Evolutionary conservation across 1,140 invertebrate genomes (phyloP), one percentile per base, ranked within the genome.

Genomic region (Bemisia tabaci): DNA sequence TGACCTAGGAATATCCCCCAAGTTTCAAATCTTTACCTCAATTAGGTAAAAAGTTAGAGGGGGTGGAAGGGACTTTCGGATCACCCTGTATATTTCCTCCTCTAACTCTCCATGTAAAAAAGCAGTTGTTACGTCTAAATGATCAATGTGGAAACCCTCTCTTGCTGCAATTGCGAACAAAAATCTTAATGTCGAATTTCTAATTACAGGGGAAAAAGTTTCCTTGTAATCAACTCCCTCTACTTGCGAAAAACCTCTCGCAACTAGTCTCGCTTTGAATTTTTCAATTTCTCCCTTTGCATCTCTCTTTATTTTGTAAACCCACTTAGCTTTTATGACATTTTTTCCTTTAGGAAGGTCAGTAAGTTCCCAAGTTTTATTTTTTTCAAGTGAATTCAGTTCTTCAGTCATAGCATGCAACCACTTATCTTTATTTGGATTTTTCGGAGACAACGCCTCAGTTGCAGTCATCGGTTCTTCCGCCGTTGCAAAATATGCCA

Each of bases 81-180:
- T n/a, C n/a, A n/a, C n/a, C n/a, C n/a, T n/a, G n/a, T n/a, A n/a
- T n/a, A n/a, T n/a, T n/a, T n/a, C n/a, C n/a, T n/a, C n/a, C n/a
- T 27, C 72, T 67, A 1, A 75, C 68, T 0, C n/a, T n/a, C n/a
- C n/a, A n/a, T n/a, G n/a, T n/a, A n/a, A n/a, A n/a, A n/a, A n/a
- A 77, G 71, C 23, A 78, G 75, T 25, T 72, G 59, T n/a, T n/a
- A n/a, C n/a, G n/a, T n/a, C n/a, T n/a, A n/a, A n/a, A n/a, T n/a
- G n/a, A n/a, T n/a, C n/a, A 26, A 75, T 67, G 58, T 73, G 33
- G 60, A 77, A 68, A 71, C 75, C 69, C 69, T 69, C 72, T 73
- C 74, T 65, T 66, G 66, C 72, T 68, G 75, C 71, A 67, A 79
- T 60, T 1, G 74, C 69, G 1, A 66, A 22, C 22, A 69, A 58